Base-by-base conservation (phyloP, 1,140 invertebrate species). In the Cotesia glomerata region DNA sequence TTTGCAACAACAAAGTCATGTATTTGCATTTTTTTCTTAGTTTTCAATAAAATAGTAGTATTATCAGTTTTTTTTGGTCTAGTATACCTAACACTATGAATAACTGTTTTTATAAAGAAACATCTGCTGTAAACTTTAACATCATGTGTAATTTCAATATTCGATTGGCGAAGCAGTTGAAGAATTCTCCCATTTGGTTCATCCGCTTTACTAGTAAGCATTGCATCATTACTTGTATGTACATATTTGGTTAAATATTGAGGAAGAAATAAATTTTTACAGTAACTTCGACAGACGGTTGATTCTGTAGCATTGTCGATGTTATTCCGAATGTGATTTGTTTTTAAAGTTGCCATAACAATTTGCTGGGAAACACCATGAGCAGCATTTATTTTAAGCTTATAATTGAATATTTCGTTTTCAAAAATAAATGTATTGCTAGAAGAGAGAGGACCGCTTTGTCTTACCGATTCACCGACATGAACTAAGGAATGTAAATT, bases 291-390 rank as follows among this genome's bases (percentile, higher is more conserved):
- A 63, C 69, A 71, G 11, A n/a, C 34, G 13, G 13, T 34, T 11
- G 61, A 49, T n/a, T 71, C 58, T 5, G 61, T 35, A 39, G 52
- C 63, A 16, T 51, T 56, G 35, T 35, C 52, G 65, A 56, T 56
- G 16, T 67, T 26, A 54, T n/a, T 3, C 5, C 4, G 4, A 67
- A 34, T 26, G 35, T 18, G 0, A 34, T 9, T 34, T 54, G 52
- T 51, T 67, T 54, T 49, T 26, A 9, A 34, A 18, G 2, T 39
- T 1, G 36, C 5, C 0, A 8, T 39, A 39, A 2, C 54, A 0
- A 69, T 69, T 59, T 59, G 54, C 16, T 69, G 67, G 8, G 32
- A 32, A 69, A 69, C 56, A 26, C 67, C 67, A 34, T 59, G 56
- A 5, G 67, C 52, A 4, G 67, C 54, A 3, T 14, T n/a, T 0